phyloP scores from a whole-genome alignment of 2,888 invertebrate genomes.

The Crocallis elinguaria region DNA sequence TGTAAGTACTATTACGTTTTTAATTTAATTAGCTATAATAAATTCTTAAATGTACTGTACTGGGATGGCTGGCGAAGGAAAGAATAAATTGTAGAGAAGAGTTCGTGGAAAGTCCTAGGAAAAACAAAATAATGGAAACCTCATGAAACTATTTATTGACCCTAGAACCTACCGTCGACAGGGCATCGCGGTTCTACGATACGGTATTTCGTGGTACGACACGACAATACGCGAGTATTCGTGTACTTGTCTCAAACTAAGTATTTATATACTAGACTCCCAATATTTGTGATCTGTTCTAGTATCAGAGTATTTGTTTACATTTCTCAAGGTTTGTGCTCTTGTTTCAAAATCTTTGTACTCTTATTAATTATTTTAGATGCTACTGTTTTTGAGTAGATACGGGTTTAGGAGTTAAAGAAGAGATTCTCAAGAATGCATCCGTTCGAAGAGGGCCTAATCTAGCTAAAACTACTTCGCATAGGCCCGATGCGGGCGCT shows the following conservation, averaged over 20 bases:
- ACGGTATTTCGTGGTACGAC: slow-evolving; percentile 4
- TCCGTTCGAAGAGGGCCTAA: no score
- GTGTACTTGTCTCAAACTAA: not conserved
- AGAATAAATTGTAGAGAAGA: no score
- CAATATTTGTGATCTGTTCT: not conserved
- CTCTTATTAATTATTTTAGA: no score
- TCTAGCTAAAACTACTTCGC: no score
- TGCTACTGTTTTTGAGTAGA: no score
- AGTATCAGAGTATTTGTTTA: not conserved
- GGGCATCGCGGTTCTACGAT: not conserved
- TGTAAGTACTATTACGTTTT: no score
- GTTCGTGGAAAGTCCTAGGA: not conserved
- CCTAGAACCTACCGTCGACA: not conserved
- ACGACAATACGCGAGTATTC: not conserved
- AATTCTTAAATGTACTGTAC: no score
- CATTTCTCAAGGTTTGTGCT: not conserved
- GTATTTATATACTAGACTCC: not conserved
- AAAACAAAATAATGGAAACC: not conserved
- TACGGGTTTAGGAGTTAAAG: no score
- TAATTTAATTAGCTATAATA: no score
- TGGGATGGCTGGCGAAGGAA: no score
- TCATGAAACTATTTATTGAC: not conserved
- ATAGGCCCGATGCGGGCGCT: no score
- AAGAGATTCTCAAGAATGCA: no score
- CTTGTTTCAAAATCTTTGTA: not conserved